Conservation (phyloP, 2,797 vertebrate genomes). For the Pteropus rufus region DNA sequence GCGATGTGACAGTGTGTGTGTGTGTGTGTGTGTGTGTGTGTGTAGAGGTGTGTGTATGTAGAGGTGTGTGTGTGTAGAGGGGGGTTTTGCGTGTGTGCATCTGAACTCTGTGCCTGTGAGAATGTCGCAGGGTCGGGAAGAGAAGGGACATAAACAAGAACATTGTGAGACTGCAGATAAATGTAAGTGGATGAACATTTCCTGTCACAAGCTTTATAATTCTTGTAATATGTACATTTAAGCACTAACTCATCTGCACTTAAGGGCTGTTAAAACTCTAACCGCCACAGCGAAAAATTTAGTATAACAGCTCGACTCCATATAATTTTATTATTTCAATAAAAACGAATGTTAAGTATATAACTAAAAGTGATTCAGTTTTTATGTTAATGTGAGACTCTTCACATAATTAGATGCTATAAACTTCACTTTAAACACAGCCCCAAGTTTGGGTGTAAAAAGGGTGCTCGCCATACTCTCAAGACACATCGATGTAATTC, state of each 20-base stretch:
- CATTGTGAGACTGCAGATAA: neutral
- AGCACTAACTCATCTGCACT: neutral
- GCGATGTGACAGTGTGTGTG: neutral
- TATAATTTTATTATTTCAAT: slow-evolving; percentile 47
- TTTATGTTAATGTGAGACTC: neutral
- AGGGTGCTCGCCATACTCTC: neutral
- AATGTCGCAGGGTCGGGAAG: neutral
- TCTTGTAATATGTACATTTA: neutral
- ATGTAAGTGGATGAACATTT: neutral
- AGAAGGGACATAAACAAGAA: neutral
- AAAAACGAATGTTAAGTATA: neutral
- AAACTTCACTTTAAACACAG: neutral
- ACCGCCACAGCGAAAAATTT: neutral
- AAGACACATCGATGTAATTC: neutral
- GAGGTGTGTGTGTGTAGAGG: neutral
- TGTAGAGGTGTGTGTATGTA: too few species aligned
- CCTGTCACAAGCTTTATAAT: neutral
- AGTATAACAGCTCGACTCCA: neutral
- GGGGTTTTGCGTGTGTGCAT: too few species aligned
- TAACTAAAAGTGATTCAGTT: neutral
- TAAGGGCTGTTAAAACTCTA: neutral
- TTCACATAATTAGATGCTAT: neutral
- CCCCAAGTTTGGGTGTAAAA: neutral
- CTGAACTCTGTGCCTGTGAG: too few species aligned
- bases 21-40: too few species aligned